Base-by-base conservation (phyloP, 1,140 invertebrate species). In the Drosophila setifemur region DNA sequence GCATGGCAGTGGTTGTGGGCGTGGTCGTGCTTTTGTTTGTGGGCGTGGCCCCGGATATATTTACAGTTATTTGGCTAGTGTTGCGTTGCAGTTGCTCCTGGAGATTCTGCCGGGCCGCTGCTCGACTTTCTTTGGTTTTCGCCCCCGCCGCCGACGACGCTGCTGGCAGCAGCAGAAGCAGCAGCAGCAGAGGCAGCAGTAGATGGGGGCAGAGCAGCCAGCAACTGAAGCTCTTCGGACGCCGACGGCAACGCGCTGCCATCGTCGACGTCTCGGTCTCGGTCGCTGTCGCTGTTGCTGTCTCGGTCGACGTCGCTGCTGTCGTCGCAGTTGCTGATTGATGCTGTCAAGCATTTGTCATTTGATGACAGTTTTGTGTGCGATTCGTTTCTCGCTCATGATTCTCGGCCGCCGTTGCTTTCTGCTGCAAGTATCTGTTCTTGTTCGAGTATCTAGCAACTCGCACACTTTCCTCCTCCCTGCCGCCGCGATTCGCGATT, bases 351-450 rank as follows among this genome's bases (percentile, higher is more conserved):
- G 82, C 82, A 89, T 89, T 89, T 89, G 88, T 89, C 88, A 89
- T 87, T 89, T 89, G 87, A 89, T 89, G 88, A 89, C 88, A 89
- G 88, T 89, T 85, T 85, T 89, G 83, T 89, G 87, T 83, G 88
- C 88, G 86, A 88, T 76, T 81, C 87, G 83, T 89, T 89, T 89
- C 69, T 79, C 73, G 76, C 67, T 85, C 88, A 89, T 89, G 87
- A 79, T 83, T 83, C 83, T 67, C 58, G 44, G 69, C 58, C 53
- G 67, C 50, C 45, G 64, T 50, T 29, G 45, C 28, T 31, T 33
- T 52, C 23, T 19, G 44, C 39, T 42, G 60, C 39, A 23, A 42
- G 43, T 31, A 26, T 39, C 16, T 31, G 47, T 35, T 44, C 25
- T 29, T 14, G 40, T 40, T n/a, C n/a, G n/a, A n/a, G n/a, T n/a